Evolutionary conservation across 2,113 vertebrate genomes (phyloP).

Genomic region (Microtus pennsylvanicus): DNA sequence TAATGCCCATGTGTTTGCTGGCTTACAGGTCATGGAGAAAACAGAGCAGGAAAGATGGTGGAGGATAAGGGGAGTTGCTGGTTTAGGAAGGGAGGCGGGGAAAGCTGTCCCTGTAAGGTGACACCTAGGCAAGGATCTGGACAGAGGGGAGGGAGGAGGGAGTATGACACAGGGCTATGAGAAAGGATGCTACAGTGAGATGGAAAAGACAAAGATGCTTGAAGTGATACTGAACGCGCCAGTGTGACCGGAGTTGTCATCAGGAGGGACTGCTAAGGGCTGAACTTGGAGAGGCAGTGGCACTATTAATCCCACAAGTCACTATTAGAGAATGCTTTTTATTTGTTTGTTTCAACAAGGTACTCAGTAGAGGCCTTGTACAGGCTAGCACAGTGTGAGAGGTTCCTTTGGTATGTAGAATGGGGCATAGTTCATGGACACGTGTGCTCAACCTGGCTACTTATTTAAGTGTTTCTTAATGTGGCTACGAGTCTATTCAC

Average conservation of each 20-base stretch:
- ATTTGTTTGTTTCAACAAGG: neutral
- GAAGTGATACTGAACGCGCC: neutral
- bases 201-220: neutral
- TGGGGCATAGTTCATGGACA: neutral
- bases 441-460: neutral
- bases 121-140: neutral
- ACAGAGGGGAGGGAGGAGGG: neutral
- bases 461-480: neutral
- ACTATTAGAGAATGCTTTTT: neutral
- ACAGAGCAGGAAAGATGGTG: neutral
- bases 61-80: neutral
- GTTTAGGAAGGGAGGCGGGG: neutral
- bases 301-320: neutral
- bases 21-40: neutral
- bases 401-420: neutral
- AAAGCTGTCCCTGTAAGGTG: neutral
- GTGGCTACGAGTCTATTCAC: neutral
- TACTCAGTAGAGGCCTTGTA: neutral
- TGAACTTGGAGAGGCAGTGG: neutral
- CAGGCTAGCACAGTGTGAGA: neutral
- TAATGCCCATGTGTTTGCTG: neutral
- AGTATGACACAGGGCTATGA: neutral
- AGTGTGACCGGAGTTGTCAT: neutral
- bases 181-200: neutral
- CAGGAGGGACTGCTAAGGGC: neutral